These are phyloP conservation scores for Drosophila anomalipes DNA, from an alignment of 2,888 invertebrate species.

Conservation along the genomic window DNA sequence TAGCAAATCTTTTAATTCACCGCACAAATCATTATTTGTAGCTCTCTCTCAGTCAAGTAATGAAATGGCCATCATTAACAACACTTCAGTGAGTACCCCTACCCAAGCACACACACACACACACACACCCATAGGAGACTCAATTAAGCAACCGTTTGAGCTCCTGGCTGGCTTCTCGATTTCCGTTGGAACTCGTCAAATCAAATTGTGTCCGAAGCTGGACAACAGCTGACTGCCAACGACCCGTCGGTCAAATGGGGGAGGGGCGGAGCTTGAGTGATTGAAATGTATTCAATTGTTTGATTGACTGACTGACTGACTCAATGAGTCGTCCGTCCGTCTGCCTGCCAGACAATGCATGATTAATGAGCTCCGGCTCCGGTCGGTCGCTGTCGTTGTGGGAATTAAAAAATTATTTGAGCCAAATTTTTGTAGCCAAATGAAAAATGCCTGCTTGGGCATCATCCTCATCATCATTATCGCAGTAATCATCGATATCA, in stretches of 20 bases:
- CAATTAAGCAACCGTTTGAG: conserved; percentile 44
- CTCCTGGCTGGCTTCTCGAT: conserved; percentile 6
- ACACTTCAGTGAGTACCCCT: conserved; percentile 28
- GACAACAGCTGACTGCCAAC: conserved; percentile 19
- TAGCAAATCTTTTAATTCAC: conserved; percentile 23
- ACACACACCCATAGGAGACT: conserved; percentile 1
- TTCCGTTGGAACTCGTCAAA: conserved; percentile 54
- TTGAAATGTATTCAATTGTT: conserved; percentile 80
- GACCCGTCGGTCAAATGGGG: conserved; percentile 10
- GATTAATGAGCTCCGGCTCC: conserved; percentile 63
- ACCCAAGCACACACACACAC: conserved; percentile 1
- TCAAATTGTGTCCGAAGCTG: conserved; percentile 58
- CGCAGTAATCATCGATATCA: conserved; percentile 33
- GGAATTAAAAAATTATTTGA: conserved; percentile 77
- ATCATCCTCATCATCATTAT: conserved; percentile 20
- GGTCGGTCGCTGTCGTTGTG: conserved; percentile 30
- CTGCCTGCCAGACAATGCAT: conserved; percentile 63
- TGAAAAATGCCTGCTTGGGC: conserved; percentile 47
- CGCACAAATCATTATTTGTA: conserved; percentile 29
- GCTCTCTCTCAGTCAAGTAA: background rate
- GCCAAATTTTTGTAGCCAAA: conserved; percentile 42
- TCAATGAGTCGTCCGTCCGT: conserved; percentile 23
- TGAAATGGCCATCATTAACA: conserved; percentile 43
- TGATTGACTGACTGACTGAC: conserved; percentile 65
- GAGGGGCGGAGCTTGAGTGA: conserved; percentile 52